phyloP scores from a whole-genome alignment of 2,888 invertebrate species.

The Stenolophus ochropezus region DNA sequence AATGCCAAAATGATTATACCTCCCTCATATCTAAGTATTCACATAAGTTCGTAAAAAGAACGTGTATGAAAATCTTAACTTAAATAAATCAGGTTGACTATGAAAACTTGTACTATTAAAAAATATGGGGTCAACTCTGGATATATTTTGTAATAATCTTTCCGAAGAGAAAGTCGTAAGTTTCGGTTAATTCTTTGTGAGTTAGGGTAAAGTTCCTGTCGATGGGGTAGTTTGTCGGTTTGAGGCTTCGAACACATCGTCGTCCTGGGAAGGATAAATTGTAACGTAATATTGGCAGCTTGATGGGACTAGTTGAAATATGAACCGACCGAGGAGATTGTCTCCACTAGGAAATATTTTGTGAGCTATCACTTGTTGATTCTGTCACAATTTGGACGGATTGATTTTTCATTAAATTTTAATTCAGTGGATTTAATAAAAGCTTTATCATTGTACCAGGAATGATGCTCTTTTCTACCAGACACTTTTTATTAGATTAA shows the following conservation, averaged over 20 bases:
- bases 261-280: not conserved
- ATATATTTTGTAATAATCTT: no score
- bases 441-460: not conserved
- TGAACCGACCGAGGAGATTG: not conserved
- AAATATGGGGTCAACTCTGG: no score
- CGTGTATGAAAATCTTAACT: no score
- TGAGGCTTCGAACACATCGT: not conserved
- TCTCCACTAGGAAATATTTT: slow-evolving; percentile 19
- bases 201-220: no score
- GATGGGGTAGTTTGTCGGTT: not conserved
- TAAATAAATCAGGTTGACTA: no score
- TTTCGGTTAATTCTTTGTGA: no score
- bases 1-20: no score
- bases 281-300: slow-evolving; percentile 32
- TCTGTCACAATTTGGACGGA: not conserved
- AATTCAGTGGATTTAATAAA: slow-evolving; percentile 1
- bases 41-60: no score
- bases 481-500: not conserved
- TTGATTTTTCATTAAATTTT: slow-evolving; percentile 19
- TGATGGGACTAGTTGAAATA: slow-evolving; percentile 11
- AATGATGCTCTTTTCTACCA: not conserved
- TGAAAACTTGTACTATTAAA: no score
- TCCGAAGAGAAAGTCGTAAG: no score
- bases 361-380: slow-evolving; percentile 27
- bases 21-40: no score